Evolutionary conservation across 1,140 invertebrate species (phyloP).

Genomic region (Drosophila tristis): DNA sequence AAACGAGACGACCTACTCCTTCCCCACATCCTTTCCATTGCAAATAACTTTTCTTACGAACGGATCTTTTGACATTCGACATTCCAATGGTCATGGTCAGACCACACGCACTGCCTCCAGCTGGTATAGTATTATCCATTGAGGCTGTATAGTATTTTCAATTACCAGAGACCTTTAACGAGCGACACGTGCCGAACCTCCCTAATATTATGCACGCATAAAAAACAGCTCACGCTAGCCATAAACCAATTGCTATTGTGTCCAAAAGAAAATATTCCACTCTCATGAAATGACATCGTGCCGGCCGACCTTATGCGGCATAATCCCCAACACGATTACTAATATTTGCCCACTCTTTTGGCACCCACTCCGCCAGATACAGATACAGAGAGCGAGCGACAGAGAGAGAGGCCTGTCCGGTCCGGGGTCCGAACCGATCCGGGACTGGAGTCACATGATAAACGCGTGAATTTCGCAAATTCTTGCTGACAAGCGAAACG

Average conservation of each 20-base stretch:
- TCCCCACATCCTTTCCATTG: background rate
- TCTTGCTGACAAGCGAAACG: conserved; percentile 66
- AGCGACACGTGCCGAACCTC: conserved; percentile 42
- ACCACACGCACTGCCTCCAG: conserved; percentile 27
- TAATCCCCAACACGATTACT: conserved; percentile 35
- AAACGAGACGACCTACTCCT: background rate
- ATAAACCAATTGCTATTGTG: conserved; percentile 43
- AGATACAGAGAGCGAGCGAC: conserved; percentile 7
- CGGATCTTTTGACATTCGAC: conserved; percentile 10
- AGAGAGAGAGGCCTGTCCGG: conserved; percentile 22
- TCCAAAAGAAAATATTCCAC: conserved; percentile 42
- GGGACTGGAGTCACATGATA: conserved; percentile 63
- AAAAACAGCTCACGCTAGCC: conserved; percentile 46
- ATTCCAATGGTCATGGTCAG: conserved; percentile 15
- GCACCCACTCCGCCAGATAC: conserved; percentile 18
- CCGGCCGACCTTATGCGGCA: conserved; percentile 11
- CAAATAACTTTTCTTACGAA: conserved; percentile 14
- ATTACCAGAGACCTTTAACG: conserved; percentile 38
- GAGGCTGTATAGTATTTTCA: background rate
- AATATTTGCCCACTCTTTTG: conserved; percentile 69
- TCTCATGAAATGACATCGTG: conserved; percentile 26
- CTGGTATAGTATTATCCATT: background rate
- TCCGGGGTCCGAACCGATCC: background rate
- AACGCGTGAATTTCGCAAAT: conserved; percentile 69
- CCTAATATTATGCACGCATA: conserved; percentile 30